A percentile compares a stretch with the other conserved stretches of the same genome.
These are phyloP conservation scores for Drosophila dives DNA, from an alignment of 2,888 invertebrate species.

Conservation along the genomic window DNA sequence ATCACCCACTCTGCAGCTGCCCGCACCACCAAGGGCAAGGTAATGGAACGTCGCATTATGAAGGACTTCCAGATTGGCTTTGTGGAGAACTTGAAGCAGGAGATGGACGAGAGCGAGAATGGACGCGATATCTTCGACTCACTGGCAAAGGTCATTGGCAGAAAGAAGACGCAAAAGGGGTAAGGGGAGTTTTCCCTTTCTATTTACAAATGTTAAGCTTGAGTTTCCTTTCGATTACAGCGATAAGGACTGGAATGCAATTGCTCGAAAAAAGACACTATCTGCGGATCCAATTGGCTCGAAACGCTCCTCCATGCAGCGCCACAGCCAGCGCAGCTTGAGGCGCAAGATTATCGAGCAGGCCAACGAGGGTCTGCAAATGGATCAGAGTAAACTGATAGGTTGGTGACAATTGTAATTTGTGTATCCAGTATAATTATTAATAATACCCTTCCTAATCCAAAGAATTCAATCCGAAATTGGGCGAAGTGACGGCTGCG, in stretches of 20 bases:
- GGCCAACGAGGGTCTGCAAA: conserved; percentile 87
- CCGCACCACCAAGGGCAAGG: conserved; percentile 89
- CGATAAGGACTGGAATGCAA: conserved; percentile 91
- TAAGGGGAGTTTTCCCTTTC: conserved; percentile 38
- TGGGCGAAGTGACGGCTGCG: conserved; percentile 90
- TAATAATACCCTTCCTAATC: background rate
- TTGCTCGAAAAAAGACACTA: conserved; percentile 90
- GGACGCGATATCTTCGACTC: conserved; percentile 93
- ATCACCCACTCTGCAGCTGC: conserved; percentile 86
- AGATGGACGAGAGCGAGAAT: conserved; percentile 89
- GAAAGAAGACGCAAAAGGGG: conserved; percentile 85
- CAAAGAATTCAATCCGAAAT: conserved; percentile 91
- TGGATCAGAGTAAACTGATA: conserved; percentile 90
- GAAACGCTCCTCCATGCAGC: conserved; percentile 88
- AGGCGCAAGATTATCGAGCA: conserved; percentile 89
- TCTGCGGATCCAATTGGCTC: conserved; percentile 92
- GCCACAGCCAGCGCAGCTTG: conserved; percentile 89
- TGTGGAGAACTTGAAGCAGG: conserved; percentile 92
- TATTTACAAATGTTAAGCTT: background rate
- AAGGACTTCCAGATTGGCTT: conserved; percentile 96
- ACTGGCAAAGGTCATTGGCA: conserved; percentile 92
- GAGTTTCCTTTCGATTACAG: conserved; percentile 40
- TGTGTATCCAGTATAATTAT: too few species aligned
- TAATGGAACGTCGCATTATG: conserved; percentile 93
- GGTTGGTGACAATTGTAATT: conserved; percentile 84